Base-by-base conservation (phyloP, 2,113 vertebrate species). In the Xerus inauris region DNA sequence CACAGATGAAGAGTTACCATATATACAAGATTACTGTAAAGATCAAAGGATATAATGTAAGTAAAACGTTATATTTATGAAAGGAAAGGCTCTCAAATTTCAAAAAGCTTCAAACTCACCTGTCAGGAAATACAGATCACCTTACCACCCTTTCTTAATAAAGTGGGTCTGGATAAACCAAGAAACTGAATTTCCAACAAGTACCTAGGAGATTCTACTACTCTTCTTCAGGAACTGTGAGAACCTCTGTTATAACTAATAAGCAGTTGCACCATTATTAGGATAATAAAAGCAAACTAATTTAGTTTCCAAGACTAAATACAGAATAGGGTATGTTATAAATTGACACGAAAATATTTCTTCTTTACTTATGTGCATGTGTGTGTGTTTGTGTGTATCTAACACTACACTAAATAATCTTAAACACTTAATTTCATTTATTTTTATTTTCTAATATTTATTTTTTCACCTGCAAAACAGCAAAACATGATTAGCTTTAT, bases 401-500 rank as follows among this genome's bases (percentile, higher is more conserved):
- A 57, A 57, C 20, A 22, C 54, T 6, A 57, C 20, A 57, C 54
- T 57, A 57, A 57, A 57, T 57, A 57, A 57, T 57, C 20, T 22
- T 22, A 57, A 57, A 57, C 54, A 8, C 20, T 6, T 57, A 22
- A 57, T 22, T 22, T 49, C 11, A 49, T 49, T 49, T 49, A 49
- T 49, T 54, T 54, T 54, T 94, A 98, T 98, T 99, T 99, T 98
- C 98, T 99, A 99, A 98, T 99, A 98, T 99, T 99, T 99, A 99
- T 99, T 99, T 98, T 98, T 98, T 98, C 99, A 99, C 98, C 99
- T 99, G 99, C 99, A 99, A 99, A 99, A 98, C 99, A 99, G 99
- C 99, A 99, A 99, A 99, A 99, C 99, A 99, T 98, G 98, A 99
- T 99, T 98, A 99, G 98, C 98, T 99, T 99, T 98, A 99, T 99